Evolutionary conservation across 2,888 invertebrate species (phyloP).

Genomic region (Tenthredo distinguenda): DNA sequence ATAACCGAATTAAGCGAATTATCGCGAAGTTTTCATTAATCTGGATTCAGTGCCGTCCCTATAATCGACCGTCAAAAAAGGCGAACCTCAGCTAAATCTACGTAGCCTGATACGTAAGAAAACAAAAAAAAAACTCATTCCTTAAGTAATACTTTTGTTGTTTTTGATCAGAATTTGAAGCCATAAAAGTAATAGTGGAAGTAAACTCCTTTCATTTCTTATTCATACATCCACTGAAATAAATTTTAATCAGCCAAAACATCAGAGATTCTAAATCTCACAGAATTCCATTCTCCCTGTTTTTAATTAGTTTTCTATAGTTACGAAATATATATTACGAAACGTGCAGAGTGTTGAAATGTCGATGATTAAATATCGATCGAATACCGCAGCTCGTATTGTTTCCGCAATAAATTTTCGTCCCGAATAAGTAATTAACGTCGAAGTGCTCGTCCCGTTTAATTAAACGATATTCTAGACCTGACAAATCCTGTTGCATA

Average conservation of each 20-base stretch:
- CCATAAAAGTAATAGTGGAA: background rate
- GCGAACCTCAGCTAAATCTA: background rate
- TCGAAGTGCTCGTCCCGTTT: background rate
- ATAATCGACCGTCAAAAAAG: background rate
- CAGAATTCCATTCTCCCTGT: background rate
- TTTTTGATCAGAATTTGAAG: slow-evolving; percentile 2
- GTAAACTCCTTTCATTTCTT: background rate
- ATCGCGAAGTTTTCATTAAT: slow-evolving; percentile 4
- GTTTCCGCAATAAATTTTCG: slow-evolving; percentile 15
- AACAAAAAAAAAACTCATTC: background rate
- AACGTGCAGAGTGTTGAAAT: background rate
- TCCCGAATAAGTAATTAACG: background rate
- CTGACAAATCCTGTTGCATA: background rate
- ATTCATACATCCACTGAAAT: background rate
- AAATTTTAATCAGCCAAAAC: background rate
- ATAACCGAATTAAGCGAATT: slow-evolving; percentile 37
- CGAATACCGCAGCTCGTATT: background rate
- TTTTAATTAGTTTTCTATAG: background rate
- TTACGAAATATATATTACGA: no score
- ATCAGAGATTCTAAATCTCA: background rate
- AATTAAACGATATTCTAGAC: slow-evolving; percentile 13
- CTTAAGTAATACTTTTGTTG: background rate
- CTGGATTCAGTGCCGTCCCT: background rate
- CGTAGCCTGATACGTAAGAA: background rate
- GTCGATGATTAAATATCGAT: slow-evolving; percentile 34